These are phyloP conservation scores for Sycon ciliatum DNA, from an alignment of 37 sponge, comb jelly and placozoan species.

Conservation along the genomic window DNA sequence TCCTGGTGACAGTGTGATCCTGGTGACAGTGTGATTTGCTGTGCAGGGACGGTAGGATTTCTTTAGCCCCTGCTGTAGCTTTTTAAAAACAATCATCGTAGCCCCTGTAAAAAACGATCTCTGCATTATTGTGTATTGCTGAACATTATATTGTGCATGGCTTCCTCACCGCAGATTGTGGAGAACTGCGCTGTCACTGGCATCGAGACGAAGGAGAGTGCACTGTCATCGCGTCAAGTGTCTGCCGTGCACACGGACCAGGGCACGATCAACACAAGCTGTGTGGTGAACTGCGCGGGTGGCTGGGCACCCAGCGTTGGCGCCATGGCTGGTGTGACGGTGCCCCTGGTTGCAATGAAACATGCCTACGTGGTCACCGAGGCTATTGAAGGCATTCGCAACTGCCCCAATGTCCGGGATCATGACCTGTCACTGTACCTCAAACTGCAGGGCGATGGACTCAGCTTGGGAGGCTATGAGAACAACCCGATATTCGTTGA, in stretches of 20 bases:
- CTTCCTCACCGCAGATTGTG: conserved; percentile 12
- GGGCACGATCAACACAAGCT: conserved; percentile 57
- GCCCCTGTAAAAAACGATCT: too few relatives aligned
- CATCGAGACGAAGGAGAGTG: conserved; percentile 31
- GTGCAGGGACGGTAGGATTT: too few relatives aligned
- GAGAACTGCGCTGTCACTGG: conserved; percentile 51
- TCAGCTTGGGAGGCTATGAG: conserved; percentile 33
- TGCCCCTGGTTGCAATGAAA: conserved; percentile 1
- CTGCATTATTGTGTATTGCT: background rate
- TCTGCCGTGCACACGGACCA: conserved; percentile 51
- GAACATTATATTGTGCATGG: background rate
- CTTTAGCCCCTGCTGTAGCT: too few relatives aligned
- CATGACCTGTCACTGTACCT: conserved; percentile 36
- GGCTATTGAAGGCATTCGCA: conserved; percentile 18
- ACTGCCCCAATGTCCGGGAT: conserved; percentile 37
- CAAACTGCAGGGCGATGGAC: conserved; percentile 28
- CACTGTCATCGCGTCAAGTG: conserved; percentile 25
- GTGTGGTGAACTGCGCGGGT: conserved; percentile 70
- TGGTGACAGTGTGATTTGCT: too few relatives aligned
- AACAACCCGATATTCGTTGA: conserved; percentile 11
- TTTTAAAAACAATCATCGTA: too few relatives aligned
- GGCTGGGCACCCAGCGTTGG: conserved; percentile 14
- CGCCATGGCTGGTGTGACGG: conserved; percentile 6
- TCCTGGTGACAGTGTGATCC: too few relatives aligned
- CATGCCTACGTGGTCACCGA: conserved; percentile 12